Conservation (phyloP, 2,888 invertebrate genomes). For the Barypeithes pellucidus region DNA sequence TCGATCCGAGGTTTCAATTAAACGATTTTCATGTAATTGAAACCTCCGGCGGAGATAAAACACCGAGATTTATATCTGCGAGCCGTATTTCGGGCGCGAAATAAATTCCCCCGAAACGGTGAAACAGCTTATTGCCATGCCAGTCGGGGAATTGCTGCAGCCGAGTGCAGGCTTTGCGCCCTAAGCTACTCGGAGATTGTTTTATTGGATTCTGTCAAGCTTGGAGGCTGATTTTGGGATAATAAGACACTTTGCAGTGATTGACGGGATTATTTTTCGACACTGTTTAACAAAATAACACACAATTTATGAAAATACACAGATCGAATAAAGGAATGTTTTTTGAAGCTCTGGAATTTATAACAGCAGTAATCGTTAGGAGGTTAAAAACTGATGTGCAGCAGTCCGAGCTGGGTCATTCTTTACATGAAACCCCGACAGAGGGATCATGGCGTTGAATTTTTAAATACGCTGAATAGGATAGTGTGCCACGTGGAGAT, state of each 20-base stretch:
- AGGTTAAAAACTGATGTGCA: too few relatives aligned
- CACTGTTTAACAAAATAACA: background rate
- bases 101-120: conserved; percentile 46
- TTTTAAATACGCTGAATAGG: too few relatives aligned
- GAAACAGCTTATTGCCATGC: conserved; percentile 51
- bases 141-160: conserved; percentile 43
- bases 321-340: too few relatives aligned
- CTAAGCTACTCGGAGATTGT: conserved; percentile 46
- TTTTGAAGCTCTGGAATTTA: too few relatives aligned
- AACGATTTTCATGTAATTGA: conserved; percentile 61
- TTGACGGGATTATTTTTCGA: conserved; percentile 16
- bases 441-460: too few relatives aligned
- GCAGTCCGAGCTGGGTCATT: too few relatives aligned
- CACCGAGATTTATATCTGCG: conserved; percentile 51
- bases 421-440: too few relatives aligned
- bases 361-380: too few relatives aligned
- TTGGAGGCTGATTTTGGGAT: conserved; percentile 20
- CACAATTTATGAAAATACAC: too few relatives aligned
- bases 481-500: too few relatives aligned
- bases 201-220: conserved; percentile 49
- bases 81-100: conserved; percentile 44
- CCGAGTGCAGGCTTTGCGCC: conserved; percentile 41
- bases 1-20: conserved; percentile 58
- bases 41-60: conserved; percentile 56
- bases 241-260: conserved; percentile 13